Base-by-base conservation (phyloP, 2,888 invertebrate genomes). In the Agrotis segetum region DNA sequence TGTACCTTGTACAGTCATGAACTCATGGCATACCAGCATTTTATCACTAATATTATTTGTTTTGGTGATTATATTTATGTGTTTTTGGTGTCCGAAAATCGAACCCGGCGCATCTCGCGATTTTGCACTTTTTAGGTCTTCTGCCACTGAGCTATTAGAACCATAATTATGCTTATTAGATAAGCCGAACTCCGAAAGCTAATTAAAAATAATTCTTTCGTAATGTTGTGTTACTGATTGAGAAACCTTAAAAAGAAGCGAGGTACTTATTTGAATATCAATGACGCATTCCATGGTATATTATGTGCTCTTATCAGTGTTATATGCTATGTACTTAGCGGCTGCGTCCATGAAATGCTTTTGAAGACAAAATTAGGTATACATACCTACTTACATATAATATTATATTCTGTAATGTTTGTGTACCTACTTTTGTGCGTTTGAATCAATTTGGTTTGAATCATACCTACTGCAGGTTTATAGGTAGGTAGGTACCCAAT, bases 291-390 rank as follows among this genome's bases (percentile, higher is more conserved):
- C 52, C 64, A 60, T 6, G 62, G 68, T 17, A 64, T 76, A 66
- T 66, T 60, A 24, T 60, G 50, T 77, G 52, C 67, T 79, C 79
- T 86, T 85, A 86, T 86, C 86, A 77, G 79, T 83, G 76, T 9
- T 34, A 9, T 40, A 40, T 7, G 56, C 56, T 34, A 56, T n/a
- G 16, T 81, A 71, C 66, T 71, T 67, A 77, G 70, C 64, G 72
- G 49, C 19, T 68, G 40, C 11, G 67, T 76, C 76, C 75, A 73
- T 83, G 77, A 81, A 85, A 85, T 71, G 60, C 70, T 71, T 71
- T 71, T 70, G 60, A 59, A 64, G 47, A 44, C 56, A 71, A 73
- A 68, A 40, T 40, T 40, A 11, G 40, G 11, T 65, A 68, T 46
- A 68, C 21, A 44, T 63, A 49, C 16, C 11, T 59, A 29, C 49